These are phyloP conservation scores for Heteronetta atricapilla DNA, from an alignment of 2,113 vertebrate genomes.

Conservation along the genomic window DNA sequence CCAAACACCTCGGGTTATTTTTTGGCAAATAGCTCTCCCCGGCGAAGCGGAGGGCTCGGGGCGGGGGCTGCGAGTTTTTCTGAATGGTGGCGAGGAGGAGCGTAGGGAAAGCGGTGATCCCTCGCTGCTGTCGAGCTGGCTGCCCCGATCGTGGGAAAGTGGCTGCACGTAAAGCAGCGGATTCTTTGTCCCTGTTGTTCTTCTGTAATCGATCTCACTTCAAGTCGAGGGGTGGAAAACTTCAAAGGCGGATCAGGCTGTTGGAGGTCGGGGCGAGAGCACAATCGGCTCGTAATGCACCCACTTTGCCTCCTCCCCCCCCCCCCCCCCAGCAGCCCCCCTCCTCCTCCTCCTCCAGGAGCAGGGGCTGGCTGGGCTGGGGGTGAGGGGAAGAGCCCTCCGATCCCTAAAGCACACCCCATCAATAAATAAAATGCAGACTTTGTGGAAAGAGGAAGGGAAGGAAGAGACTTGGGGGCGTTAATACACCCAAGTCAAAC, in stretches of 20 bases:
- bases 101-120: not conserved
- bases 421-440: conserved; percentile 60
- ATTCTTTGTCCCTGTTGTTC: conserved; percentile 84
- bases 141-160: conserved; percentile 86
- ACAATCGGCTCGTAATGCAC: conserved; percentile 65
- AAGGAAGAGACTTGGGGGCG: not conserved
- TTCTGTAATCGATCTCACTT: conserved; percentile 87
- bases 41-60: not conserved
- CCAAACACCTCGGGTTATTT: too few relatives aligned
- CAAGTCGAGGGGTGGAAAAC: conserved; percentile 76
- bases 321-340: conserved; percentile 11
- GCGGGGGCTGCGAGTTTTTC: not conserved
- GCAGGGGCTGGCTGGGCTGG: not conserved
- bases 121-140: conserved; percentile 69
- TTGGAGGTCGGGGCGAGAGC: conserved; percentile 78
- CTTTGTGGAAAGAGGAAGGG: not conserved
- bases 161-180: conserved; percentile 80
- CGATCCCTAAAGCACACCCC: not conserved
- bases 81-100: conserved; percentile 46
- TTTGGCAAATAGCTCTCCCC: not conserved
- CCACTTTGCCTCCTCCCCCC: conserved; percentile 13
- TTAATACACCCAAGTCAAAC: not conserved
- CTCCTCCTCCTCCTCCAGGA: conserved; percentile 22
- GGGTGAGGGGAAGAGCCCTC: not conserved
- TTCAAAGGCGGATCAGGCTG: conserved; percentile 83